These are phyloP conservation scores for Tryphoninae sp. DNA, from an alignment of 2,888 invertebrate species.

Conservation along the genomic window DNA sequence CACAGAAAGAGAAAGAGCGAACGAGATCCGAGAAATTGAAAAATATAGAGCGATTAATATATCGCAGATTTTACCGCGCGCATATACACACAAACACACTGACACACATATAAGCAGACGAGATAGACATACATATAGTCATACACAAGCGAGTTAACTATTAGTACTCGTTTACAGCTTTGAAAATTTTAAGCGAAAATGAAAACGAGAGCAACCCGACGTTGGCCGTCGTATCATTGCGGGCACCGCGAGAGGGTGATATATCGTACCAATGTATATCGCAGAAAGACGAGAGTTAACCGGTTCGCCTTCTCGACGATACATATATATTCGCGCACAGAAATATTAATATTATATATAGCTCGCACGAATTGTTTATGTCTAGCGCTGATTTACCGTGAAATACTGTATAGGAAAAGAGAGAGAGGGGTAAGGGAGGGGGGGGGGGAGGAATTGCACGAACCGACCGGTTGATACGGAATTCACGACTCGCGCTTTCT, in stretches of 20 bases:
- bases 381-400: slow-evolving; percentile 1
- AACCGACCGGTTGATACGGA: no score
- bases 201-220: slow-evolving; percentile 14
- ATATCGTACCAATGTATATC: slow-evolving; percentile 35
- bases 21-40: slow-evolving; percentile 45
- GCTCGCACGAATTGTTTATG: slow-evolving; percentile 32
- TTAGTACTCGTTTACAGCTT: slow-evolving; percentile 33
- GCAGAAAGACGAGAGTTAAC: slow-evolving; percentile 24
- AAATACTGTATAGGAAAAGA: not conserved
- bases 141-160: slow-evolving; percentile 26
- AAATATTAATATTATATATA: slow-evolving; percentile 35
- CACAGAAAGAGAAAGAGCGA: slow-evolving; percentile 37
- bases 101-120: not conserved
- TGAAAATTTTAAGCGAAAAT: slow-evolving; percentile 21
- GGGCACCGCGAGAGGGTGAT: not conserved
- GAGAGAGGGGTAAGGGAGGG: no score
- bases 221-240: not conserved
- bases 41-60: slow-evolving; percentile 43
- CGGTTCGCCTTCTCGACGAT: slow-evolving; percentile 23
- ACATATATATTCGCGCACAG: not conserved
- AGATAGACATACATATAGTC: slow-evolving; percentile 5
- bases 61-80: slow-evolving; percentile 14
- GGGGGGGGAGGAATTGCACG: no score
- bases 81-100: not conserved
- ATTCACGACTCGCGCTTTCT: no score